phyloP scores from a whole-genome alignment of 2,113 vertebrate genomes.

The Scatophagus argus region DNA sequence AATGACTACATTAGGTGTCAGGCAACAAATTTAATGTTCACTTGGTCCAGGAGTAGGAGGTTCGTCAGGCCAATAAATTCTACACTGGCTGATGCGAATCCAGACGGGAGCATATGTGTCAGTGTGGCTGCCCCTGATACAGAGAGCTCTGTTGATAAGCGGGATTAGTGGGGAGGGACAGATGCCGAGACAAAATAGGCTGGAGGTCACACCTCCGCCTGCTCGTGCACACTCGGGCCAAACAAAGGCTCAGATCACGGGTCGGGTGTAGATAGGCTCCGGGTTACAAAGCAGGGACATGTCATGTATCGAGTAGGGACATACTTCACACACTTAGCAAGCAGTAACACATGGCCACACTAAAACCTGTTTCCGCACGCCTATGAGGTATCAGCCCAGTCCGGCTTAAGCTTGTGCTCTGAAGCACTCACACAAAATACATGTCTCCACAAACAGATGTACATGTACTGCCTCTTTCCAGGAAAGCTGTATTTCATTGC shows the following conservation, averaged over 20 bases:
- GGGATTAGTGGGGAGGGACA: constrained; percentile 83
- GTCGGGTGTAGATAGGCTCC: constrained; percentile 9
- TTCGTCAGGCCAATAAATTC: constrained; percentile 14
- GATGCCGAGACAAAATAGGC: constrained; percentile 81
- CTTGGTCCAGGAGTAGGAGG: background rate
- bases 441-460: background rate
- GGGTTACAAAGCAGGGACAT: constrained; percentile 18
- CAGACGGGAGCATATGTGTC: constrained; percentile 73
- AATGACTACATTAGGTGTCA: constrained; percentile 40
- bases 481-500: constrained; percentile 41
- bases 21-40: constrained; percentile 1
- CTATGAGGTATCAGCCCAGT: background rate
- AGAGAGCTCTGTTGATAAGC: constrained; percentile 78
- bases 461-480: constrained; percentile 14
- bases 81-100: constrained; percentile 38
- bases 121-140: constrained; percentile 73
- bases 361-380: constrained; percentile 39
- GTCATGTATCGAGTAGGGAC: background rate
- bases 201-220: constrained; percentile 80
- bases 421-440: background rate
- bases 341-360: constrained; percentile 28
- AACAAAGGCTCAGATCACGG: constrained; percentile 68
- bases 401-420: constrained; percentile 13
- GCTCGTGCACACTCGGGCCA: constrained; percentile 56
- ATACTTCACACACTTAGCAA: constrained; percentile 14